A percentile compares a stretch with the other conserved stretches of the same genome.
Evolutionary conservation across 2,888 invertebrate genomes (phyloP).

Genomic region (Itoplectis maculator): DNA sequence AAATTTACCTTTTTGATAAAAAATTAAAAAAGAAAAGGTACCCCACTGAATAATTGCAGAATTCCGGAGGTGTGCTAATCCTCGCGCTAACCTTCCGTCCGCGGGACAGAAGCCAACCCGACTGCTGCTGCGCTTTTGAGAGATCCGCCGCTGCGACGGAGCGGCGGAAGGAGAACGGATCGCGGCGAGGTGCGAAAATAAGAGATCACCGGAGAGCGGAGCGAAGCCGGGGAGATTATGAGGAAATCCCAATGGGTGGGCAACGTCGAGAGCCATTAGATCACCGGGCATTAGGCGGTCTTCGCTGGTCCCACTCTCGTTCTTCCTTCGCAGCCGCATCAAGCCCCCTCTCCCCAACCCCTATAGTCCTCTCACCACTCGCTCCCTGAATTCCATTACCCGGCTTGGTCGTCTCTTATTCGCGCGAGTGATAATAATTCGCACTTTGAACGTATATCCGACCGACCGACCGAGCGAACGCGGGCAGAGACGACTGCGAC

Average conservation of each 20-base stretch:
- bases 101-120: too few species aligned
- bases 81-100: too few species aligned
- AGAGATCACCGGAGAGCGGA: constrained; percentile 23
- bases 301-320: constrained; percentile 9
- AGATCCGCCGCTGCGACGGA: neutral
- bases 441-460: constrained; percentile 28
- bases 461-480: neutral
- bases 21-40: too few species aligned
- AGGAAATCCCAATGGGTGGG: constrained; percentile 31
- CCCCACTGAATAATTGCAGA: too few species aligned
- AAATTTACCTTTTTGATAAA: neutral
- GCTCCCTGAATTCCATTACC: constrained; percentile 53
- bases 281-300: constrained; percentile 1
- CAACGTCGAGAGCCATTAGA: constrained; percentile 26
- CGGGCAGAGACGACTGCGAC: constrained; percentile 1
- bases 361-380: too few species aligned
- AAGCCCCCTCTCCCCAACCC: too few species aligned
- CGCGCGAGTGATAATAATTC: constrained; percentile 53
- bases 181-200: constrained; percentile 41
- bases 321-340: constrained; percentile 21
- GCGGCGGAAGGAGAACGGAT: neutral
- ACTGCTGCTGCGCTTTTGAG: too few species aligned
- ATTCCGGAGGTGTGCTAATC: too few species aligned
- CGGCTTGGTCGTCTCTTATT: constrained; percentile 28
- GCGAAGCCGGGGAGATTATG: constrained; percentile 2